Evolutionary conservation across 2,888 invertebrate genomes (phyloP).

Genomic region (Euphydryas editha): DNA sequence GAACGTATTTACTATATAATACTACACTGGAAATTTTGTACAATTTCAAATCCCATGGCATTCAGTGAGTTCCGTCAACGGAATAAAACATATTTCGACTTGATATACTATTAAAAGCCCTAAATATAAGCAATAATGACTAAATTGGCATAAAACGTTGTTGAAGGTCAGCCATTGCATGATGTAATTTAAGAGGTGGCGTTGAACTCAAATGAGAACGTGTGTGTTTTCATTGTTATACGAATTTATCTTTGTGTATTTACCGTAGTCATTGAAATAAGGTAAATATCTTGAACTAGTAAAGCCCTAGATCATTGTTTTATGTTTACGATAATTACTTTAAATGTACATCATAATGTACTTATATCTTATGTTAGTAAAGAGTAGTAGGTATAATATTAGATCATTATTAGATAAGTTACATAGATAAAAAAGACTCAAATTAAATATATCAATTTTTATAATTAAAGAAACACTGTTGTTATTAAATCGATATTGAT

Average conservation of each 20-base stretch:
- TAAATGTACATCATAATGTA: too few relatives aligned
- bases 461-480: too few relatives aligned
- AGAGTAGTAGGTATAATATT: too few relatives aligned
- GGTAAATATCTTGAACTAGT: background rate
- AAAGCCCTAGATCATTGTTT: background rate
- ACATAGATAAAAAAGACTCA: too few relatives aligned
- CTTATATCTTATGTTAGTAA: too few relatives aligned
- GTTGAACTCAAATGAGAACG: conserved; percentile 42
- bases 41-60: background rate
- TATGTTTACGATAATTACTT: background rate
- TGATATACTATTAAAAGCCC: conserved; percentile 44
- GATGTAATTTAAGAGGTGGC: conserved; percentile 44
- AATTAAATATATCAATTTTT: too few relatives aligned
- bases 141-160: conserved; percentile 11
- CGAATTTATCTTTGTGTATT: conserved; percentile 7
- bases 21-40: background rate
- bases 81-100: background rate
- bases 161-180: conserved; percentile 38
- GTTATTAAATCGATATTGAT: too few relatives aligned
- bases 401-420: too few relatives aligned
- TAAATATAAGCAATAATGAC: conserved; percentile 28
- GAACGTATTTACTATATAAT: background rate
- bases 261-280: background rate
- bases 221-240: conserved; percentile 22
- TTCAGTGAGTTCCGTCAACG: conserved; percentile 1